Percentiles rank a stretch among this genome's conserved stretches.
phyloP scores from a whole-genome alignment of 2,888 invertebrate species.

The Chaetoderma sp. region DNA sequence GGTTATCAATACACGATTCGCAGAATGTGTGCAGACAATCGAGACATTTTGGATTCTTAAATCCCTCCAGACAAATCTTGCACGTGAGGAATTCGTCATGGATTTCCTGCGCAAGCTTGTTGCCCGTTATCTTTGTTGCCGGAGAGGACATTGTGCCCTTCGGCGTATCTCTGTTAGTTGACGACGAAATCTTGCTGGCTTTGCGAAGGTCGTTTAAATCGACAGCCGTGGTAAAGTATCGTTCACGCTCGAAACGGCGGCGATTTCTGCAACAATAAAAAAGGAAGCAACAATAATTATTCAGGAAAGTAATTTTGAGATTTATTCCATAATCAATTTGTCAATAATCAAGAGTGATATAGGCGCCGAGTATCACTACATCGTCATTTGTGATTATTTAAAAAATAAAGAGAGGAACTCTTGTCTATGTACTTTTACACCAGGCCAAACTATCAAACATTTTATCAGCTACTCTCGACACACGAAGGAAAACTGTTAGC shows the following conservation, averaged over 20 bases:
- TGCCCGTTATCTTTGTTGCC: constrained; percentile 35
- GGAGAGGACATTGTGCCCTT: constrained; percentile 40
- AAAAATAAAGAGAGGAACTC: too few relatives aligned
- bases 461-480: too few relatives aligned
- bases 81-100: constrained; percentile 70
- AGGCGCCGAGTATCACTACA: too few relatives aligned
- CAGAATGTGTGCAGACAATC: constrained; percentile 70
- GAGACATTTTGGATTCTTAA: constrained; percentile 69
- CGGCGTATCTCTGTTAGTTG: constrained; percentile 36
- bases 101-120: constrained; percentile 69
- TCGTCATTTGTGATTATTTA: too few relatives aligned
- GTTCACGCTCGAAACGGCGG: constrained; percentile 53
- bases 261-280: constrained; percentile 49
- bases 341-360: too few relatives aligned
- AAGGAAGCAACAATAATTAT: neutral
- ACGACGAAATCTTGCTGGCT: constrained; percentile 26
- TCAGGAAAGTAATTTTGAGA: too few relatives aligned
- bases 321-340: too few relatives aligned
- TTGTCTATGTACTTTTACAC: too few relatives aligned
- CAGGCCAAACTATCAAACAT: too few relatives aligned
- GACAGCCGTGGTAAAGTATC: constrained; percentile 58
- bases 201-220: constrained; percentile 47
- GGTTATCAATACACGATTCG: constrained; percentile 68
- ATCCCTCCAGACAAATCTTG: constrained; percentile 69
- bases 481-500: too few relatives aligned